These are phyloP conservation scores for Calvadosia cruxmelitensis DNA, from an alignment of 30 jellyfish, hydroid and myxozoan species.

Conservation along the genomic window DNA sequence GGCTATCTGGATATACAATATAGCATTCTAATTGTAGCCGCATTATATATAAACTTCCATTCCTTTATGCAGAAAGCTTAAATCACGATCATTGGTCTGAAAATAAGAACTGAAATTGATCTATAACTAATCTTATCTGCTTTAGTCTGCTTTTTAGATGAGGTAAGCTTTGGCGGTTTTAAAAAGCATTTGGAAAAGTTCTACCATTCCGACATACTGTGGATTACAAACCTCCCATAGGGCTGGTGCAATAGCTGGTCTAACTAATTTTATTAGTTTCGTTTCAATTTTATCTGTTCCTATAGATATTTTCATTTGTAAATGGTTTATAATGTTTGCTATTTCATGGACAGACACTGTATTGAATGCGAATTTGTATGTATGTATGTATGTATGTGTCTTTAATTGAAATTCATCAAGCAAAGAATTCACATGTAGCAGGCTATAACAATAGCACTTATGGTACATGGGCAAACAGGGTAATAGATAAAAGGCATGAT, in stretches of 20 bases:
- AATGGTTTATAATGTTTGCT: background rate
- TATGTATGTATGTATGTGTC: no score
- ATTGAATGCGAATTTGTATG: no score
- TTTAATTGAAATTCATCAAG: no score
- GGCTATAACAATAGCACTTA: no score
- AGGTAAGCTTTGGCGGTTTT: background rate
- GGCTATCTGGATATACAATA: no score
- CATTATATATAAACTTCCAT: no score
- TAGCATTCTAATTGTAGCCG: no score
- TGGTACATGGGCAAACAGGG: no score
- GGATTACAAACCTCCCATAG: background rate
- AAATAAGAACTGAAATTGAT: conserved; percentile 37
- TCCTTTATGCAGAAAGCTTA: no score
- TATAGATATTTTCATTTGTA: background rate
- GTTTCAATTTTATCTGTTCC: background rate
- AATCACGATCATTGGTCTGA: no score
- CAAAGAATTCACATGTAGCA: no score
- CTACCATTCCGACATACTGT: background rate
- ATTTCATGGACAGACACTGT: background rate
- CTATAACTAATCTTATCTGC: conserved; percentile 8
- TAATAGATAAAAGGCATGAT: no score
- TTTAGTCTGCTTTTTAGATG: background rate
- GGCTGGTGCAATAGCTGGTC: background rate
- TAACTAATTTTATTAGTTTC: background rate
- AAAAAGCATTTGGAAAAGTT: background rate